A percentile compares a stretch with the other conserved stretches of the same genome.
phyloP scores from a whole-genome alignment of 1,140 invertebrate genomes.

The Nephotettix cincticeps region DNA sequence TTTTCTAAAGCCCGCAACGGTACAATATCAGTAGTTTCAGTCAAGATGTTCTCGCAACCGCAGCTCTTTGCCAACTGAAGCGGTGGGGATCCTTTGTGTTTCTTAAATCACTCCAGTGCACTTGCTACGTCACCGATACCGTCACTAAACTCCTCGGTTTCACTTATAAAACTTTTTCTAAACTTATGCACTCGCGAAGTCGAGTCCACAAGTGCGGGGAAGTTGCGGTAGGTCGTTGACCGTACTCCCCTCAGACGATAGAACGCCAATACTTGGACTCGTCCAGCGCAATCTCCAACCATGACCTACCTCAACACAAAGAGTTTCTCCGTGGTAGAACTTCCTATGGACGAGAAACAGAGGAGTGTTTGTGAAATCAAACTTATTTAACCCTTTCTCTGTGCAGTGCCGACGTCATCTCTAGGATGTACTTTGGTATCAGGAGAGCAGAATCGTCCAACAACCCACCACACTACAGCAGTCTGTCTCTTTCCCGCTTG shows the following conservation, averaged over 20 bases:
- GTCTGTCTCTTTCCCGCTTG: neutral
- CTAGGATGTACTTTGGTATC: conserved; percentile 19
- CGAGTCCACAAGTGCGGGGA: conserved; percentile 10
- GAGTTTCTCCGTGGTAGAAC: neutral
- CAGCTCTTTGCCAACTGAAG: neutral
- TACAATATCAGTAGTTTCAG: too few species aligned
- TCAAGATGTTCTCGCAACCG: neutral
- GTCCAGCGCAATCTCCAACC: neutral
- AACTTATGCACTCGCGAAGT: conserved; percentile 2
- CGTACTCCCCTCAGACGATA: neutral
- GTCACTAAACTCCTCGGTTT: neutral
- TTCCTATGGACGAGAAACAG: neutral
- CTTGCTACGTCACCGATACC: neutral
- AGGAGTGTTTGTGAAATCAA: neutral
- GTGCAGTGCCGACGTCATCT: conserved; percentile 10
- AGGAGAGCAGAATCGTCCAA: neutral
- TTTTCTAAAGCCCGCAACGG: too few species aligned
- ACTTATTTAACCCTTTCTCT: conserved; percentile 7
- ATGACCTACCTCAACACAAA: conserved; percentile 18
- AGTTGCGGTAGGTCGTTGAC: neutral
- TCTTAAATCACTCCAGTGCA: neutral
- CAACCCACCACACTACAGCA: neutral
- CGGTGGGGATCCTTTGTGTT: neutral
- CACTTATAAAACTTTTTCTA: neutral
- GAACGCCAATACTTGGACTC: conserved; percentile 12